These are phyloP conservation scores for Catalaphyllia jardinei DNA, from an alignment of 64 coral and sea anemone genomes.

Conservation along the genomic window DNA sequence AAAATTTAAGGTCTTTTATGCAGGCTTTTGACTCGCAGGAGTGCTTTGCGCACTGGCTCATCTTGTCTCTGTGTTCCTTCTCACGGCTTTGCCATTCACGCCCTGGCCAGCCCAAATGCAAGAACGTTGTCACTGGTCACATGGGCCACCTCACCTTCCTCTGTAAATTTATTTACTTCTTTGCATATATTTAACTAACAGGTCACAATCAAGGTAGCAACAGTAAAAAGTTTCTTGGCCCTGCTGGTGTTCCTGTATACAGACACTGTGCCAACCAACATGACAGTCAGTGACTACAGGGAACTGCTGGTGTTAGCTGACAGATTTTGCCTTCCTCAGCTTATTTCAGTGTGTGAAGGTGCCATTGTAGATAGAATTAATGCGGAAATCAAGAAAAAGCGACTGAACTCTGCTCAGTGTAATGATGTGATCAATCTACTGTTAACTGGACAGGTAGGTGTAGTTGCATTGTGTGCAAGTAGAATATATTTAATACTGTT, in stretches of 20 bases:
- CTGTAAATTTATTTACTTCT: too few species aligned
- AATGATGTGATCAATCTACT: constrained; percentile 55
- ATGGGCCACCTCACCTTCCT: too few species aligned
- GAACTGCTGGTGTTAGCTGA: constrained; percentile 76
- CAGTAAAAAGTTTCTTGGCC: constrained; percentile 55
- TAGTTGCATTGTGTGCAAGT: neutral
- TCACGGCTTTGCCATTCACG: too few species aligned
- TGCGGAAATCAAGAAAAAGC: constrained; percentile 49
- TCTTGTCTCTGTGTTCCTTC: too few species aligned
- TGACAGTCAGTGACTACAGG: constrained; percentile 24
- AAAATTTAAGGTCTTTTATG: too few species aligned
- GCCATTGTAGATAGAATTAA: constrained; percentile 46
- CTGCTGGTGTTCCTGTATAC: constrained; percentile 83
- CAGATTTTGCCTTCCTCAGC: constrained; percentile 68
- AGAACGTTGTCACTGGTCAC: too few species aligned
- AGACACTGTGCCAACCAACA: constrained; percentile 38
- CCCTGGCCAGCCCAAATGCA: too few species aligned
- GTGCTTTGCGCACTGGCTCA: too few species aligned
- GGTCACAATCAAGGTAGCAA: constrained; percentile 69
- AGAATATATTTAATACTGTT: neutral
- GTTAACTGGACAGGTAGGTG: constrained; percentile 42
- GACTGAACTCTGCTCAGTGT: constrained; percentile 49
- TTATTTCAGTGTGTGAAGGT: constrained; percentile 71
- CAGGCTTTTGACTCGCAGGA: too few species aligned
- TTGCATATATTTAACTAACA: neutral